Conservation (phyloP, 2,797 vertebrate genomes). For the Delichon dasypus region DNA sequence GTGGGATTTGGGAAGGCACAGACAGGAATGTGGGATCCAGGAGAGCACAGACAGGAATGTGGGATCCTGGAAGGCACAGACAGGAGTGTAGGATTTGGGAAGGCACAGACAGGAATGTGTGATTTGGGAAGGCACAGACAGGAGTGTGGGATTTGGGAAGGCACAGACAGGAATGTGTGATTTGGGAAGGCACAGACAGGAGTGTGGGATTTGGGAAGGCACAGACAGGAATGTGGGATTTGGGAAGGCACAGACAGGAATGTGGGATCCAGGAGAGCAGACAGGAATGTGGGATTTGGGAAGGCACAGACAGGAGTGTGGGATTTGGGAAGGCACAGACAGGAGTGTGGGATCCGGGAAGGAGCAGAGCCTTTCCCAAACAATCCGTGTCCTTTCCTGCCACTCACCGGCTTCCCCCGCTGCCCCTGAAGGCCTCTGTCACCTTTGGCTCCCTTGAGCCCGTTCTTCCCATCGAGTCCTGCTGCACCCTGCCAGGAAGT, state of each 20-base stretch:
- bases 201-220: neutral
- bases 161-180: neutral
- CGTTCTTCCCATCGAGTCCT: slow-evolving; percentile 81
- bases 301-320: neutral
- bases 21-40: neutral
- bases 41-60: rapidly evolving
- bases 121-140: neutral
- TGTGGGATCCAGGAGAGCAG: rapidly evolving
- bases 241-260: rapidly evolving
- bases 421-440: slow-evolving; percentile 81
- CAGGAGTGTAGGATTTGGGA: neutral
- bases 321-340: neutral
- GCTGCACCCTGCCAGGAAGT: slow-evolving; percentile 77
- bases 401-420: slow-evolving; percentile 80
- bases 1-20: neutral
- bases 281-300: too few species aligned
- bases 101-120: neutral
- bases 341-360: neutral
- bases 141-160: neutral
- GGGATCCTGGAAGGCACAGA: rapidly evolving
- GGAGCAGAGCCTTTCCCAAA: neutral
- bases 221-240: neutral
- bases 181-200: rapidly evolving
- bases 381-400: rapidly evolving
- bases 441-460: slow-evolving; percentile 85